Evolutionary conservation across 2,113 vertebrate species (phyloP).

Genomic region (Sinocyclocheilus maitianheensis): DNA sequence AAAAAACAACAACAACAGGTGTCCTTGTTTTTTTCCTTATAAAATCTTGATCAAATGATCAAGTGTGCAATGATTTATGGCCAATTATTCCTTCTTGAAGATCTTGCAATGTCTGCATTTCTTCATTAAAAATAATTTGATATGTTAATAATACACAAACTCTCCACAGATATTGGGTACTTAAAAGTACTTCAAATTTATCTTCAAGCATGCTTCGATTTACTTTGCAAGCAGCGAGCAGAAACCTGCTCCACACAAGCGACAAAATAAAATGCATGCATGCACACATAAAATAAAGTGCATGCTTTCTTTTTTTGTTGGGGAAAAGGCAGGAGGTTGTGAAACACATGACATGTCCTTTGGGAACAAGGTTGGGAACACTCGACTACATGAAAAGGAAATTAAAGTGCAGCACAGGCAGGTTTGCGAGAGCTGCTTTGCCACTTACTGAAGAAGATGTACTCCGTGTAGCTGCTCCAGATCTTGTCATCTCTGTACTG

Average conservation of each 20-base stretch:
- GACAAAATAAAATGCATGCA: not conserved
- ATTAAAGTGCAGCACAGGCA: conserved; percentile 8
- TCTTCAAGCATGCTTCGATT: not conserved
- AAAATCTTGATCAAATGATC: not conserved
- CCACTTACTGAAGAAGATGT: conserved; percentile 89
- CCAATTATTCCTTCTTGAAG: not conserved
- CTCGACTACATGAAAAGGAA: conserved; percentile 16
- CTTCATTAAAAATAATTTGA: not conserved
- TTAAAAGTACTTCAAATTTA: not conserved
- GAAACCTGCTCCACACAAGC: not conserved
- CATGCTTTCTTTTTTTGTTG: not conserved
- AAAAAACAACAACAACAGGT: no score
- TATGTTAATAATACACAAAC: not conserved
- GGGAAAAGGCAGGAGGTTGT: not conserved
- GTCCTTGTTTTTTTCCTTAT: not conserved
- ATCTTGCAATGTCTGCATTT: not conserved
- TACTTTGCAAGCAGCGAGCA: not conserved
- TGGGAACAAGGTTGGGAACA: not conserved
- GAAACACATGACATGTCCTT: not conserved
- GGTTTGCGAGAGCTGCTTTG: not conserved
- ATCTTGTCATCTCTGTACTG: conserved; percentile 88
- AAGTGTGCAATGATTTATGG: not conserved
- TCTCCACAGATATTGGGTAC: not conserved
- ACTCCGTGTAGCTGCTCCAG: conserved; percentile 91
- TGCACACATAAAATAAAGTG: not conserved